Base-by-base conservation (phyloP, 2,888 invertebrate genomes). In the Ornithoptera priamus region DNA sequence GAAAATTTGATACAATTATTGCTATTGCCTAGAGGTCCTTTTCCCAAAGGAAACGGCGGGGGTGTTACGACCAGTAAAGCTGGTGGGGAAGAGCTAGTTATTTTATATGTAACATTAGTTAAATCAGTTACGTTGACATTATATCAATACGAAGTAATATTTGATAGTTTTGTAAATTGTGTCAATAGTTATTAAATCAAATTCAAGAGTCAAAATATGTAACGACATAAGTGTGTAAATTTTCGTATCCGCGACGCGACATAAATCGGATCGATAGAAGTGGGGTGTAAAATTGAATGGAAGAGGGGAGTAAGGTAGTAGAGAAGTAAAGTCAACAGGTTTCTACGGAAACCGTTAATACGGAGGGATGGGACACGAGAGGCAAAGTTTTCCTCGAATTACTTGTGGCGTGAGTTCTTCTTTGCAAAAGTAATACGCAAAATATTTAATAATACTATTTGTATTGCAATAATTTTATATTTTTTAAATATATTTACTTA, bases 261-360 rank as follows among this genome's bases (percentile, higher is more conserved):
- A 61, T 65, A 57, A 69, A 65, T 56, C 60, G 39, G 53, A 68
- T 59, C 63, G 68, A 64, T 68, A 46, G 58, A 20, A 15, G 46
- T 30, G 20, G 58, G 46, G 46, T 46, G 68, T 61, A 53, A 36
- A 68, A 57, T 39, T 36, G 62, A 58, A 60, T 61, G 64, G 10
- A 63, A 39, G 39, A 22, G 64, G 61, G 56, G 65, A 65, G 53
- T 20, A 53, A 22, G 62, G 67, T 65, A 57, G 65, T 61, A 57
- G 69, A 61, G 65, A 65, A 57, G 56, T 57, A 65, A 69, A 69
- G 65, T 69, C 65, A 69, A 65, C 69, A 69, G 69, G 69, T 69
- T 65, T 61, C 63, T 59, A 8, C 53, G 64, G 59, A 69, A 61
- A 22, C 53, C 22, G 22, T 22, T 58, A 22, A 22, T 58, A 22